Evolutionary conservation across 2,888 invertebrate species (phyloP).

Genomic region (Leptinotarsa haldemani): DNA sequence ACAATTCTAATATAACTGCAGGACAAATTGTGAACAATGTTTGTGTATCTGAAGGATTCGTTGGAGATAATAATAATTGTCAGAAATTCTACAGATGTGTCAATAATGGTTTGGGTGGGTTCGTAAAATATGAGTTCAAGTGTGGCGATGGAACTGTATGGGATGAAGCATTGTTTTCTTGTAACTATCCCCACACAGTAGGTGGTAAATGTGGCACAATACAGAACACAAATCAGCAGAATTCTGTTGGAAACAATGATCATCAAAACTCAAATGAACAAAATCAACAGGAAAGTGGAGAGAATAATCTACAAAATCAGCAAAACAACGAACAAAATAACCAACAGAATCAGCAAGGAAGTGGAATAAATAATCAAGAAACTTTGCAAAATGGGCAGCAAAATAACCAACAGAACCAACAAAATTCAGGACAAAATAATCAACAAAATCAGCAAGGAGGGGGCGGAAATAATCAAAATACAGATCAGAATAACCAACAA

Average conservation of each 20-base stretch:
- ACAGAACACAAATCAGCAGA: conserved; percentile 18
- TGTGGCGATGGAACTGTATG: conserved; percentile 83
- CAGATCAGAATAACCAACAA: conserved; percentile 20
- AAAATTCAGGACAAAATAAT: conserved; percentile 17
- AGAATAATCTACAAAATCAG: conserved; percentile 37
- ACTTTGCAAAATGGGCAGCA: conserved; percentile 32
- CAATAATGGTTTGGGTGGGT: conserved; percentile 70
- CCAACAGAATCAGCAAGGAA: conserved; percentile 29
- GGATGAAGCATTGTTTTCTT: conserved; percentile 76
- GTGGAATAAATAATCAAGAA: conserved; percentile 29
- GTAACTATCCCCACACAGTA: conserved; percentile 78
- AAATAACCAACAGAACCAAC: conserved; percentile 40
- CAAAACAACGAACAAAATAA: conserved; percentile 29
- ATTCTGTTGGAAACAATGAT: not conserved
- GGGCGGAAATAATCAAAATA: conserved; percentile 31
- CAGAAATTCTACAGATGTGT: conserved; percentile 83
- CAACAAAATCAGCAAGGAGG: conserved; percentile 33
- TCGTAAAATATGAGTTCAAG: conserved; percentile 75
- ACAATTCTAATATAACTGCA: not conserved
- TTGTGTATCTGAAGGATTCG: conserved; percentile 73
- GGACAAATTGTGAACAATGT: conserved; percentile 29
- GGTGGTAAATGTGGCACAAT: conserved; percentile 37
- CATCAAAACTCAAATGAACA: conserved; percentile 27
- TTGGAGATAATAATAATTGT: conserved; percentile 78
- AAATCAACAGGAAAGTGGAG: not conserved